Evolutionary conservation across 2,888 invertebrate species (phyloP), one percentile per base, ranked within the genome.

Genomic region (Caenorhabditis sp.): DNA sequence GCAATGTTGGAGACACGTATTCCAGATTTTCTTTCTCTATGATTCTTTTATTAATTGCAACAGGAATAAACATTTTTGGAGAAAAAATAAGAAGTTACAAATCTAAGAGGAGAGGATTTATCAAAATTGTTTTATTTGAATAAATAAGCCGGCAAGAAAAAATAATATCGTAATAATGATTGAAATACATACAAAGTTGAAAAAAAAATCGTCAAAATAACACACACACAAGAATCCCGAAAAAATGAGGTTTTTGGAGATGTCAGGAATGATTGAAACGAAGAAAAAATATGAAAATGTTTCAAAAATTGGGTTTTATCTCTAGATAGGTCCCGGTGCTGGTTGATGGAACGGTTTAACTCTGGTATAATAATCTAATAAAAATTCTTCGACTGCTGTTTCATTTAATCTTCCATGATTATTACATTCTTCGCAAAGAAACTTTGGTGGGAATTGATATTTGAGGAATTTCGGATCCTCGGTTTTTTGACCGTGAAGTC

Each of bases 381-480:
- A 78, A 70, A 84, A 77, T 14, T 74, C 61, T 60, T 69, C 58
- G 53, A 72, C 61, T 14, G 61, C 51, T 8, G 55, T 64, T 36
- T 78, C 76, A 57, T 66, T 54, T 21, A 71, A 59, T 27, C 55
- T 58, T 31, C 64, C 76, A n/a, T 78, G 75, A 0, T 64, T 23
- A n/a, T 75, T 72, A 65, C 85, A 85, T n/a, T 82, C 75, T 1
- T 75, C 64, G 59, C 85, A 86, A 21, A 86, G 66, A 70, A 86
- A 86, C 17, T 72, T 69, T 1, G 86, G 81, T 27, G 86, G 86
- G 78, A 86, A 86, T 66, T 85, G 85, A 68, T 77, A 79, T 63
- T 97, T 97, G 0, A 93, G 94, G 89, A 93, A 92, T 66, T 91
- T 89, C 0, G 96, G 95, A 89, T 97, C 97, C 21, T 85, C 68